These are phyloP conservation scores for Cinclus cinclus DNA, from an alignment of 2,113 vertebrate genomes.

Conservation along the genomic window DNA sequence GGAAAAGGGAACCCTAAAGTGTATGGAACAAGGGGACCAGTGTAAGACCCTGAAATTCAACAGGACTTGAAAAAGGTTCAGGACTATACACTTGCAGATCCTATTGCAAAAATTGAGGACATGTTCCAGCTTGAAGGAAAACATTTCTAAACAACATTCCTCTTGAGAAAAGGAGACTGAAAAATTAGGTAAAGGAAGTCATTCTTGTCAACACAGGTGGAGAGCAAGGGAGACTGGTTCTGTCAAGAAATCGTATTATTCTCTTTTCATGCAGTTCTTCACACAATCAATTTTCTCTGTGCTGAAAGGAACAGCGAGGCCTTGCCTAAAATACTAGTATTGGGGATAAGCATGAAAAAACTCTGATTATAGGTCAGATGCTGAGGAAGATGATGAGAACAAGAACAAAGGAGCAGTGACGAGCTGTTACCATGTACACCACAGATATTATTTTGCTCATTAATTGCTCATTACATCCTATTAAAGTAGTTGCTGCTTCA, in stretches of 20 bases:
- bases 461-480: constrained; percentile 51
- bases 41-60: background rate
- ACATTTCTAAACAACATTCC: background rate
- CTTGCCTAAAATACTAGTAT: constrained; percentile 13
- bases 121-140: background rate
- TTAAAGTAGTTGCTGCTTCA: constrained; percentile 29
- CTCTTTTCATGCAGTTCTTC: background rate
- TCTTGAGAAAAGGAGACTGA: background rate
- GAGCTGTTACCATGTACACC: constrained; percentile 43
- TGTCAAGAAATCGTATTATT: background rate
- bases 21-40: background rate
- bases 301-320: background rate
- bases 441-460: constrained; percentile 62
- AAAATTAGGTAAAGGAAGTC: background rate
- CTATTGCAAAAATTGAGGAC: background rate
- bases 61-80: background rate
- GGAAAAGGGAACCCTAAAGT: background rate
- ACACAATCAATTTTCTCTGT: background rate
- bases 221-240: background rate
- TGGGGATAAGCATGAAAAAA: constrained; percentile 10
- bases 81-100: fast-evolving
- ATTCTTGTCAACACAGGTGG: background rate
- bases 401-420: constrained; percentile 48
- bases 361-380: constrained; percentile 47
- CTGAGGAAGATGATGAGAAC: background rate